Conservation (phyloP, 2,113 vertebrate species). For the Petrocephalus zakoni region DNA sequence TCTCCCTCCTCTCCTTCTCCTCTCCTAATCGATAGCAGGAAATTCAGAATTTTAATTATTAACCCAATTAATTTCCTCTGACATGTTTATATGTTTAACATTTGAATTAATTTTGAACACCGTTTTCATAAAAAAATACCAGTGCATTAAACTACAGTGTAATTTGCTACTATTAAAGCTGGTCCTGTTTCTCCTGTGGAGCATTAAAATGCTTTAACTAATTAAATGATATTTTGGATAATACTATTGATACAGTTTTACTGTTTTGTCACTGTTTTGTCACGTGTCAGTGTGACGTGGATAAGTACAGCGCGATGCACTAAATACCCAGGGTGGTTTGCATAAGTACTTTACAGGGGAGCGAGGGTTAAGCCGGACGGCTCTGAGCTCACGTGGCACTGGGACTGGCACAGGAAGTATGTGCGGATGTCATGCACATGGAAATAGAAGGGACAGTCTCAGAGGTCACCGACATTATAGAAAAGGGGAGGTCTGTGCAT, state of each 20-base stretch:
- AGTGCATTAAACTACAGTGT: not conserved
- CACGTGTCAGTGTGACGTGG: not conserved
- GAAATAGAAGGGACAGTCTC: not conserved
- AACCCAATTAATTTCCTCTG: not conserved
- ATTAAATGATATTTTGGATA: not conserved
- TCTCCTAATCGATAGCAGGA: not conserved
- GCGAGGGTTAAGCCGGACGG: not conserved
- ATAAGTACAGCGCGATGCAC: not conserved
- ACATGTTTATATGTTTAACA: not conserved
- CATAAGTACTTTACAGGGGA: not conserved
- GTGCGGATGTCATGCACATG: not conserved
- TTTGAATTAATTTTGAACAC: not conserved
- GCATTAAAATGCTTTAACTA: not conserved
- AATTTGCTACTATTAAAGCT: not conserved
- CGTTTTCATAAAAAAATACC: not conserved
- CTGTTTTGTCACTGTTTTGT: not conserved
- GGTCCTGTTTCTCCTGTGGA: not conserved
- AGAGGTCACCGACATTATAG: not conserved
- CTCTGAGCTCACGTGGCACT: not conserved
- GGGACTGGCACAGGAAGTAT: not conserved
- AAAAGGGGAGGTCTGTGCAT: not conserved
- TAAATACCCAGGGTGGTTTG: not conserved
- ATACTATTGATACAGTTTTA: not conserved
- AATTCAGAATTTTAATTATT: not conserved
- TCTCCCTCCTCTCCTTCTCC: not conserved